Conservation (phyloP, 1,140 invertebrate genomes). For the Homarus americanus region DNA sequence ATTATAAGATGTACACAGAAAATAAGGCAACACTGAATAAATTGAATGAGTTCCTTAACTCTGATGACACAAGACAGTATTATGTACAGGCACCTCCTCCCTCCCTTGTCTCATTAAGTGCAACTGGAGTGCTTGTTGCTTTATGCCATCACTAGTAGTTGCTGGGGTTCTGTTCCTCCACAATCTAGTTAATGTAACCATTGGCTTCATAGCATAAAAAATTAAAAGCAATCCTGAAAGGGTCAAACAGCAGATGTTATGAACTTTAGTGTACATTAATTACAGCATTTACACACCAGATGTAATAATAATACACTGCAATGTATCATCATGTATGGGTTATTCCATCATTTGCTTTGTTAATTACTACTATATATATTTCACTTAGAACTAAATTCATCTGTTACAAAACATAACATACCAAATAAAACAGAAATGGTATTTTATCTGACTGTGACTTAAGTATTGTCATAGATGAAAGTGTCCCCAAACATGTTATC, state of each 20-base stretch:
- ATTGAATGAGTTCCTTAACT: not conserved
- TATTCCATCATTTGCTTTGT: not conserved
- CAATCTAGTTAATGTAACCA: not conserved
- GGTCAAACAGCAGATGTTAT: not conserved
- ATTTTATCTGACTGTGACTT: not conserved
- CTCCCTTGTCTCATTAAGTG: not conserved
- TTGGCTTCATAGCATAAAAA: conserved; percentile 25
- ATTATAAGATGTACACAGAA: not conserved
- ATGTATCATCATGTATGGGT: not conserved
- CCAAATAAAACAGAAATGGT: not conserved
- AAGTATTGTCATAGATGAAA: no score
- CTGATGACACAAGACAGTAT: not conserved
- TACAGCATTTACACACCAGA: not conserved
- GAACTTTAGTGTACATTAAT: not conserved
- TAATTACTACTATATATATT: not conserved
- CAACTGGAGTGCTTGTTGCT: not conserved
- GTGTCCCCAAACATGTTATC: not conserved
- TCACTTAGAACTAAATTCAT: not conserved
- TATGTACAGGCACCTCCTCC: not conserved
- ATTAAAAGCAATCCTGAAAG: conserved; percentile 10
- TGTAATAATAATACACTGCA: not conserved
- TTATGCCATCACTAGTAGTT: no score
- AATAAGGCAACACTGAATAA: not conserved
- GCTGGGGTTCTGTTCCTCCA: not conserved
- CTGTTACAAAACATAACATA: not conserved